Evolutionary conservation across 2,888 invertebrate genomes (phyloP).

Genomic region (Cryptus viduatorius): DNA sequence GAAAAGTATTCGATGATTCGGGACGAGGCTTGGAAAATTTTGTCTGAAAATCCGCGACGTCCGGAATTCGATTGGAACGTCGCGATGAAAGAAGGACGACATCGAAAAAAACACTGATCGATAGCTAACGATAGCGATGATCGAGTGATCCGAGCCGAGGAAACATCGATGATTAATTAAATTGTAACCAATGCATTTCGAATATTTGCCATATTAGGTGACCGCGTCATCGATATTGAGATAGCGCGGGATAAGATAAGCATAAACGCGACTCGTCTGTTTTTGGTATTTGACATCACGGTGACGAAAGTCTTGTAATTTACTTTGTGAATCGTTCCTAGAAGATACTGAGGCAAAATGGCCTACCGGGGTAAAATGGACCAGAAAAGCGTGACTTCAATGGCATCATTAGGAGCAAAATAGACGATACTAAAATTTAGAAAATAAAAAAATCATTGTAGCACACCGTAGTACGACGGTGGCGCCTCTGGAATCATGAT

Average conservation of each 20-base stretch:
- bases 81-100: constrained; percentile 68
- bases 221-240: background rate
- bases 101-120: constrained; percentile 50
- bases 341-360: too few species aligned
- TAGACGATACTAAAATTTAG: too few species aligned
- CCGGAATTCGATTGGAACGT: constrained; percentile 86
- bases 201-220: background rate
- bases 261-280: constrained; percentile 1
- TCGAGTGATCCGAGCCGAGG: background rate
- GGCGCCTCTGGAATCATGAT: too few species aligned
- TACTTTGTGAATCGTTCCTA: background rate
- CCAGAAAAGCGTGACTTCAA: too few species aligned
- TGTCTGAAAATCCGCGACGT: constrained; percentile 85
- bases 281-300: background rate
- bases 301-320: background rate
- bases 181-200: background rate
- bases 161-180: background rate
- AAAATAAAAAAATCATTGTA: too few species aligned
- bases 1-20: constrained; percentile 67
- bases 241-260: background rate
- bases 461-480: too few species aligned
- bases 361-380: too few species aligned
- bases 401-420: too few species aligned
- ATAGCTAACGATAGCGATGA: background rate
- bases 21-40: constrained; percentile 81